Evolutionary conservation across 2,797 vertebrate genomes (phyloP).

Genomic region (Lagodon rhomboides): DNA sequence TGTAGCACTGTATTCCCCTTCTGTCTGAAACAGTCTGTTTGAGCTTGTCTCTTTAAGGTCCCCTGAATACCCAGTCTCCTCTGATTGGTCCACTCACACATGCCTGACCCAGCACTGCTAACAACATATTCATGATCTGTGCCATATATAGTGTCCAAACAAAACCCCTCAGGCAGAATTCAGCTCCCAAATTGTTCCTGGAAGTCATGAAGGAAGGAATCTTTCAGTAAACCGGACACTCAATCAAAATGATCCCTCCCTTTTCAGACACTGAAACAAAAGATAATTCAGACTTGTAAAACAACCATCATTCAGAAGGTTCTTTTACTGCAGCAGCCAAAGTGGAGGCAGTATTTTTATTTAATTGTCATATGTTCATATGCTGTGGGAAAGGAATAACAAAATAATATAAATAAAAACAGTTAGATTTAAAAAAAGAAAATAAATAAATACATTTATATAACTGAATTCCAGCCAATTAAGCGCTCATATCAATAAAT

Average conservation of each 20-base stretch:
- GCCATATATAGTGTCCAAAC: background rate
- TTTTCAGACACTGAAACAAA: background rate
- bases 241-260: background rate
- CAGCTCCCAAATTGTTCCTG: background rate
- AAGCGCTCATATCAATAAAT: no score
- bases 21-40: no score
- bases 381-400: no score
- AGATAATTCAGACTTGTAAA: background rate
- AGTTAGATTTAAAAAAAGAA: no score
- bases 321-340: background rate
- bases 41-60: no score
- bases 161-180: background rate
- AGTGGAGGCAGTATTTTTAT: background rate
- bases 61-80: no score
- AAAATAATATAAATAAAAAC: no score
- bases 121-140: background rate
- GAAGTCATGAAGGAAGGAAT: background rate
- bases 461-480: no score
- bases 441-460: no score
- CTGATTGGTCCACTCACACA: no score
- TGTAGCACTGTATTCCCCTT: no score
- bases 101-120: no score
- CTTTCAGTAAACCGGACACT: background rate
- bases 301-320: background rate
- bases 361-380: background rate